Base-by-base conservation (phyloP, 2,113 vertebrate species). In the Leptobrachium leishanense region DNA sequence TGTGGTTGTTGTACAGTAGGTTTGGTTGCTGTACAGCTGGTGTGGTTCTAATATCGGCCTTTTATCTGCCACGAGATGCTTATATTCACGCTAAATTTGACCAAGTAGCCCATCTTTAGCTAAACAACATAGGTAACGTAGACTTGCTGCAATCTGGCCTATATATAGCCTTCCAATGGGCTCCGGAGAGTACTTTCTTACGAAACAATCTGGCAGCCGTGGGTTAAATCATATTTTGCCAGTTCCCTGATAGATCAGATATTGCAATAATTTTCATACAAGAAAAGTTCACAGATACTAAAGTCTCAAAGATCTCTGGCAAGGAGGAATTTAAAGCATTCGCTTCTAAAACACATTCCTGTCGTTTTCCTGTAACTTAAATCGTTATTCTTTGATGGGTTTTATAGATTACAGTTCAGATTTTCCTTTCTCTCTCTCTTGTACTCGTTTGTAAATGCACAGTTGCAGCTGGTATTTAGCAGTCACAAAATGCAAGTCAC, bases 181-280 rank as follows among this genome's bases (percentile, higher is more conserved):
- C 20, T 31, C 20, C 20, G 20, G 20, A 31, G 20, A 31, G 20
- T 31, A 31, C 20, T 31, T 31, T 31, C 20, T 31, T 31, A 31
- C 20, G 20, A 31, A 31, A 31, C 20, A 31, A 31, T 86, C 82
- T 85, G 82, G 84, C 85, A 85, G 42, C 13, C 3, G 13, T 12
- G 6, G 55, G 55, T 59, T 59, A 59, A 59, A 12, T 31, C 3
- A 1, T 15, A 59, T 59, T 11, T 1, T 11, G 55, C 6, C 9
- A 3, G 3, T 11, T 13, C 55, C 55, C 50, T 11, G 50, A 54
- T 54, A 11, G 6, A 54, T 54, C 50, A 54, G 1, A 11, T 15
- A 59, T 10, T 59, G 55, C 10, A 13, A 3, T 12, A 11, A 12
- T 59, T 59, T 15, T 59, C 55, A 11, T 59, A 59, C 3, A 15